Evolutionary conservation across 2,888 invertebrate species (phyloP).

Genomic region (Mechanitis messenoides): DNA sequence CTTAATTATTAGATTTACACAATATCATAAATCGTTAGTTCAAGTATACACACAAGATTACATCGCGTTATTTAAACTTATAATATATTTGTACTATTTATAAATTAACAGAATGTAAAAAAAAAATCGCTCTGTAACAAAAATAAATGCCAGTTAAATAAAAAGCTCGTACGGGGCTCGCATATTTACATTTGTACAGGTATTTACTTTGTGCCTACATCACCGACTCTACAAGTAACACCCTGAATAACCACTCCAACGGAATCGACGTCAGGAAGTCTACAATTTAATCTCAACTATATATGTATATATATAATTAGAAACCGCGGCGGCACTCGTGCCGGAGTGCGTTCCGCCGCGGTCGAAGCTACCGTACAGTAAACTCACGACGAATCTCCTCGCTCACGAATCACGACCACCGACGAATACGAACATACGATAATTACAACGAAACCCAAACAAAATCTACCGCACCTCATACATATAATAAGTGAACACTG

Average conservation of each 20-base stretch:
- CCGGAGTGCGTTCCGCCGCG: no score
- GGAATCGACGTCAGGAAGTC: no score
- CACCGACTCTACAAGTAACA: slow-evolving; percentile 20
- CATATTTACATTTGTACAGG: slow-evolving; percentile 59
- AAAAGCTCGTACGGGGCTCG: slow-evolving; percentile 41
- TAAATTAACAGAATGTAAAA: slow-evolving; percentile 46
- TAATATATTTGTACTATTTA: slow-evolving; percentile 72
- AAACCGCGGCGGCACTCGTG: background rate
- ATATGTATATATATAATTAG: background rate
- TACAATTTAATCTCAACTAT: no score
- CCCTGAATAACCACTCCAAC: slow-evolving; percentile 23
- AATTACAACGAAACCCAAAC: background rate
- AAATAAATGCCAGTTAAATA: slow-evolving; percentile 47
- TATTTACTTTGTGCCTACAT: slow-evolving; percentile 34
- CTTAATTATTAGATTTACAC: slow-evolving; percentile 39
- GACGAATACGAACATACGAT: background rate
- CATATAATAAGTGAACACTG: no score
- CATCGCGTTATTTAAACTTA: slow-evolving; percentile 41
- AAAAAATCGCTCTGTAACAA: slow-evolving; percentile 43
- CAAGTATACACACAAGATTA: slow-evolving; percentile 50
- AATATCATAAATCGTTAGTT: slow-evolving; percentile 41
- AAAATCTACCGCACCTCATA: no score
- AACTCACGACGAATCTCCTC: background rate
- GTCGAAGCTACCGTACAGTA: background rate
- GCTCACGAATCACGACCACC: no score